These are phyloP conservation scores for Scomber colias DNA, from an alignment of 2,113 vertebrate genomes.

Conservation along the genomic window DNA sequence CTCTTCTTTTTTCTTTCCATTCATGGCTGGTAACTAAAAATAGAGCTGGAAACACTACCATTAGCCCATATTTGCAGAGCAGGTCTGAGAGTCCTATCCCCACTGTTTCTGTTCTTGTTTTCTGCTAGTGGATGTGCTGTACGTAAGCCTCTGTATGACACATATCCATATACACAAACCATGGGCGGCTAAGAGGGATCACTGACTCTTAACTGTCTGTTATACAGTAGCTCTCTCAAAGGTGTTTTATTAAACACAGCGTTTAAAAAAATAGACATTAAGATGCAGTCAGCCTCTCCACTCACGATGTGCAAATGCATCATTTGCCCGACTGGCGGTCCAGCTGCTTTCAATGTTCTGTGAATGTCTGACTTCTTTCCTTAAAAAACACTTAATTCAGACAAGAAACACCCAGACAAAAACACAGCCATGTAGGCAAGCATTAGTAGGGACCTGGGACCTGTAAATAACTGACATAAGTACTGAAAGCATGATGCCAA, in stretches of 20 bases:
- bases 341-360: slow-evolving; percentile 61
- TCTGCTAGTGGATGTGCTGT: background rate
- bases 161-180: background rate
- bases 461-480: slow-evolving; percentile 8
- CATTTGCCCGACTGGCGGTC: slow-evolving; percentile 24
- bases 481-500: background rate
- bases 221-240: slow-evolving; percentile 34
- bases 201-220: slow-evolving; percentile 13
- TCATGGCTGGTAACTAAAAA: slow-evolving; percentile 29
- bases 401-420: background rate
- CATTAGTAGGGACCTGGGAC: background rate
- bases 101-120: slow-evolving; percentile 10
- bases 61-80: slow-evolving; percentile 6
- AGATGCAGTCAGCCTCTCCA: slow-evolving; percentile 8
- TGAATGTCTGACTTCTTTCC: slow-evolving; percentile 48
- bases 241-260: slow-evolving; percentile 1
- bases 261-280: background rate
- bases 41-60: slow-evolving; percentile 5
- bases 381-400: slow-evolving; percentile 13
- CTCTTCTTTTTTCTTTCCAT: slow-evolving; percentile 34
- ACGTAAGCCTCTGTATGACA: slow-evolving; percentile 5
- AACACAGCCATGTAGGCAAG: background rate
- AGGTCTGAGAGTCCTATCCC: background rate
- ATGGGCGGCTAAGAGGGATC: slow-evolving; percentile 12
- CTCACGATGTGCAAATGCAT: slow-evolving; percentile 10